Percentiles rank a stretch among this genome's conserved stretches.
Evolutionary conservation across 2,888 invertebrate species (phyloP).

Genomic region (Perizoma affinitatum): DNA sequence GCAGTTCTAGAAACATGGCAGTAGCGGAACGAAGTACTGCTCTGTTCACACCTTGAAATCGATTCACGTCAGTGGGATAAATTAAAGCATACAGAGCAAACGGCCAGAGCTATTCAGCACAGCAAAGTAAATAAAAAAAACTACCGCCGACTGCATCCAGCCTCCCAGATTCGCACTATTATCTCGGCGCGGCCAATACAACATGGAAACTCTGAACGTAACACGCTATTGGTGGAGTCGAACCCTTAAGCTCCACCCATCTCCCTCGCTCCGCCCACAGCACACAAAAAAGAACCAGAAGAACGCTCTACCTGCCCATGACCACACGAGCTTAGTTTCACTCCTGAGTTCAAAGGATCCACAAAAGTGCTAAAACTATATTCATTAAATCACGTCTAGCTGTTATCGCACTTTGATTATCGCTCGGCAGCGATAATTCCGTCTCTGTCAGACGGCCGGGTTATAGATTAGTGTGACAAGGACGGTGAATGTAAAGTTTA

Average conservation of each 20-base stretch:
- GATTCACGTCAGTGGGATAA: conserved; percentile 72
- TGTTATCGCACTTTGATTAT: conserved; percentile 63
- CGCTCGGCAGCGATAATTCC: conserved; percentile 54
- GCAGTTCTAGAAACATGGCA: conserved; percentile 32
- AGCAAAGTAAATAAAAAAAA: conserved; percentile 71
- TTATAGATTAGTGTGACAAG: conserved; percentile 51
- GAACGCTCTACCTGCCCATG: conserved; percentile 59
- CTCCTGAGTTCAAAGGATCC: conserved; percentile 54
- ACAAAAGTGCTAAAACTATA: conserved; percentile 48
- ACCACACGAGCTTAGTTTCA: conserved; percentile 60
- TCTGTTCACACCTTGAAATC: conserved; percentile 72
- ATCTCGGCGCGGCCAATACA: conserved; percentile 75
- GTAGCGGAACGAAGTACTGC: conserved; percentile 48
- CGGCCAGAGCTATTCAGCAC: conserved; percentile 66
- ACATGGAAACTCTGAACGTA: conserved; percentile 47
- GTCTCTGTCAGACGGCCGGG: conserved; percentile 52
- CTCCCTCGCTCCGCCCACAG: conserved; percentile 76
- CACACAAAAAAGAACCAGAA: conserved; percentile 65
- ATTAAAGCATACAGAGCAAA: conserved; percentile 70
- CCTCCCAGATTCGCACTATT: conserved; percentile 82
- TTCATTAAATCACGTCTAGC: conserved; percentile 60
- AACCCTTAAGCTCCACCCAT: conserved; percentile 76
- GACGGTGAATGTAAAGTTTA: conserved; percentile 61
- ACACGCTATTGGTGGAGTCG: conserved; percentile 57
- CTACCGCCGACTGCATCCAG: conserved; percentile 66